These are phyloP conservation scores for Trachymyrmex cornetzi DNA, from an alignment of 1,140 invertebrate genomes.

Conservation along the genomic window DNA sequence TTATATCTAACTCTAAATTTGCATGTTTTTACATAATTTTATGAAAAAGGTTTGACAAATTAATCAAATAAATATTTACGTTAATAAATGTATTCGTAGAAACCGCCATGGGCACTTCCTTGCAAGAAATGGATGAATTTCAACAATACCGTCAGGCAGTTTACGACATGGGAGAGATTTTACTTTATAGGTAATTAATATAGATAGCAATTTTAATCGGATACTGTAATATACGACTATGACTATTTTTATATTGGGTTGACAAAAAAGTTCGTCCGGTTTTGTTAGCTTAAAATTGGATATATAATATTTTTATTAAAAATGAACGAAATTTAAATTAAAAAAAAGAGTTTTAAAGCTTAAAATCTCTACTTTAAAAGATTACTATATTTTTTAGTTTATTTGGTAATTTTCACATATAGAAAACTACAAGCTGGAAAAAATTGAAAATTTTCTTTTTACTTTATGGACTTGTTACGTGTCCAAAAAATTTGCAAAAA, in stretches of 20 bases:
- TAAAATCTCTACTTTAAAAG: too few relatives aligned
- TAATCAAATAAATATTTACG: background rate
- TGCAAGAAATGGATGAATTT: constrained; percentile 87
- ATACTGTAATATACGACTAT: background rate
- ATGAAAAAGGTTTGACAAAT: background rate
- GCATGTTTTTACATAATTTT: background rate
- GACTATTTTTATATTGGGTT: background rate
- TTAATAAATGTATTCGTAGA: constrained; percentile 86
- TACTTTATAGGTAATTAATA: constrained; percentile 72
- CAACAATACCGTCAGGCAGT: constrained; percentile 89
- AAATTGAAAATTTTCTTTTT: too few relatives aligned
- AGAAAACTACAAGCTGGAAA: too few relatives aligned
- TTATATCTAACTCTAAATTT: background rate
- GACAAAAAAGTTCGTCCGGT: too few relatives aligned
- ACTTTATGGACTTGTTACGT: too few relatives aligned
- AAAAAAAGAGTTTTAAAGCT: too few relatives aligned
- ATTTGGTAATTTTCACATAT: too few relatives aligned
- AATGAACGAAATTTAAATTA: too few relatives aligned
- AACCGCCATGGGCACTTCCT: constrained; percentile 93
- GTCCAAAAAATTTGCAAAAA: too few relatives aligned
- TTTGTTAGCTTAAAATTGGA: too few relatives aligned
- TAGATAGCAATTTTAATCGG: background rate
- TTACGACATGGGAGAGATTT: constrained; percentile 76
- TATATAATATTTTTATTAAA: too few relatives aligned
- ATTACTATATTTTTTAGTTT: too few relatives aligned